phyloP scores from a whole-genome alignment of 2,113 vertebrate species.

The Lophius piscatorius region DNA sequence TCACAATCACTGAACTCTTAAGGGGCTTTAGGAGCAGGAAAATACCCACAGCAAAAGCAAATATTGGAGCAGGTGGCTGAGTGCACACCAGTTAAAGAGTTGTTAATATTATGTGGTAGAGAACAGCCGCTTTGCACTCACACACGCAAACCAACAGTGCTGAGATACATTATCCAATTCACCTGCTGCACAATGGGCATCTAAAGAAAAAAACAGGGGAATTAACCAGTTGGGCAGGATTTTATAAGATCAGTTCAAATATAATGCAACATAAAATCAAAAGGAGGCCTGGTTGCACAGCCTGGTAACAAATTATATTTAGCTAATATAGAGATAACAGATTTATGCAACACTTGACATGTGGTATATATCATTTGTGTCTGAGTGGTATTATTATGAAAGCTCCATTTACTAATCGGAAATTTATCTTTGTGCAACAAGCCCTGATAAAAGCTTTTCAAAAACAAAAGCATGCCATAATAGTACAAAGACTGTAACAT shows the following conservation, averaged over 20 bases:
- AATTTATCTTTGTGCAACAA: conserved; percentile 72
- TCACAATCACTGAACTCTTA: background rate
- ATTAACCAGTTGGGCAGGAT: conserved; percentile 85
- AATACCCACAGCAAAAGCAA: conserved; percentile 90
- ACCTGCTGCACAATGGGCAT: conserved; percentile 96
- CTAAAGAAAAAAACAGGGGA: conserved; percentile 98
- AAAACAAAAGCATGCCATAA: conserved; percentile 67
- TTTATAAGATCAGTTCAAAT: conserved; percentile 68
- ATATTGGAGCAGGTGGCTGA: conserved; percentile 80
- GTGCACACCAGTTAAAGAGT: conserved; percentile 88
- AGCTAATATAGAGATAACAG: background rate
- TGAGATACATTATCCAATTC: conserved; percentile 99
- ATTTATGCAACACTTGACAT: background rate
- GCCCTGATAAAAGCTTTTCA: conserved; percentile 57
- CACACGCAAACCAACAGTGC: conserved; percentile 97
- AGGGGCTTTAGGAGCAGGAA: background rate
- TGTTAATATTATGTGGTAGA: conserved; percentile 91
- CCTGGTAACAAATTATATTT: conserved; percentile 34
- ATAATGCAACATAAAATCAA: conserved; percentile 69
- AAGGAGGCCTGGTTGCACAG: conserved; percentile 73
- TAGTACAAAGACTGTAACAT: conserved; percentile 47
- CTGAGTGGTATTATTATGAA: background rate
- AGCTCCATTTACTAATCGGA: conserved; percentile 20
- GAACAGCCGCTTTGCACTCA: conserved; percentile 97
- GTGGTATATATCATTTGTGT: background rate